Base-by-base conservation (phyloP, 37 sponge, comb jelly and placozoan genomes). In the Cliona cf. orientalis region DNA sequence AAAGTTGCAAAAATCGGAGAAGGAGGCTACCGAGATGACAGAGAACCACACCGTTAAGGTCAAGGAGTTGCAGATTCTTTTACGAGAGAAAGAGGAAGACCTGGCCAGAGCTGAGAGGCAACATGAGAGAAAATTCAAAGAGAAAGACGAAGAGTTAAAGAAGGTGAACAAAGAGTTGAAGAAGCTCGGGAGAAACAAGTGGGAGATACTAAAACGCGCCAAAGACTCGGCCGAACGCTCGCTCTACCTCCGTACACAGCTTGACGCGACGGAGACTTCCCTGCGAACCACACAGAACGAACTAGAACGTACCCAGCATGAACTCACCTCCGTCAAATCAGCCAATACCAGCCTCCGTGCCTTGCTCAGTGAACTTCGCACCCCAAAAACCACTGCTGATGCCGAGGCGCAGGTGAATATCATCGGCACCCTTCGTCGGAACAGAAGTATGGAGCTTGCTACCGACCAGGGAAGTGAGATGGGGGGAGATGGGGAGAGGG, bases 171-270 rank as follows among this genome's bases (percentile, higher is more conserved):
- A 67, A 70, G 90, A 94, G 35, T 74, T 34, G 53, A 76, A 83
- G 45, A 64, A 73, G 9, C 46, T 92, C 58, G 97, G 92, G 73
- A 87, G 84, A 70, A 93, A 96, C 59, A 90, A 90, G 56, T 96
- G 97, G 97, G 97, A 96, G 49, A 69, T 96, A 46, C 66, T 96
- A 72, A 92, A 90, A 72, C 78, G 84, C 45, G 91, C 91, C 25
- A 37, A 91, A 40, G 95, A 94, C 57, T 75, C 69, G 0, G 84
- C 91, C 34, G 95, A 94, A 63, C 57, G 95, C 25, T 80, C 76
- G 1, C 70, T 92, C 25, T 45, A 64, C 60, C 46, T 88, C 60
- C 55, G 84, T 37, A 80, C 80, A 1, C 87, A 91, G 35, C 69
- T 91, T 60, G 87, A 87, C 36, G 38, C 66, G 41, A 79, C 75